Base-by-base conservation (phyloP, 2,113 vertebrate genomes). In the Solea solea region DNA sequence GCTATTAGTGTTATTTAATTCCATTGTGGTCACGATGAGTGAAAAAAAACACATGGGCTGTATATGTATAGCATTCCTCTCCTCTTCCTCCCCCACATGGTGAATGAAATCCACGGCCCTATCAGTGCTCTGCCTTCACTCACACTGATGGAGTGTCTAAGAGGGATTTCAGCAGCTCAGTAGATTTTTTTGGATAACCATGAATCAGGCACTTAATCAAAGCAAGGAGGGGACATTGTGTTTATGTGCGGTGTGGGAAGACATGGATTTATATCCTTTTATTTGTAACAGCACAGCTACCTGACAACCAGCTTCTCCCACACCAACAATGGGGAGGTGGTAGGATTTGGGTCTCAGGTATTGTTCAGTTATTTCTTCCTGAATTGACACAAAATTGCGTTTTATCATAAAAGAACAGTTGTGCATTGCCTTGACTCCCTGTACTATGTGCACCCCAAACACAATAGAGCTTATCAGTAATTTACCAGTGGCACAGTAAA, bases 131-230 rank as follows among this genome's bases (percentile, higher is more conserved):
- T 66, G 64, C 74, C 66, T 83, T 84, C 71, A 28, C 72, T 86
- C 71, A 67, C 76, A 39, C 28, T 71, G 73, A 87, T 74, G 74
- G 81, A 78, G 73, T 67, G 81, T 72, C 75, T 76, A 64, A 61
- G 34, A 70, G 49, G 56, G 70, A 77, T 87, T 87, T 83, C 46
- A 83, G 66, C 78, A 53, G 77, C 74, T 76, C 66, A 34, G 52
- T 68, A 77, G 72, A 86, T 80, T 56, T 56, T 46, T 83, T 78
- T 48, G 42, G 79, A 84, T 80, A 77, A 69, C 57, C 39, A 28
- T 58, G 78, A 84, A 84, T 87, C 69, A 80, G 78, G 69, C 59
- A 57, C 72, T 83, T 82, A 82, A 85, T 85, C 65, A 81, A 75
- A 79, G 73, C 7, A 58, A 74, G 49, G 50, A 74, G 67, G n/a